These are phyloP conservation scores for Hemaris fuciformis DNA, from an alignment of 2,888 invertebrate genomes.

Conservation along the genomic window DNA sequence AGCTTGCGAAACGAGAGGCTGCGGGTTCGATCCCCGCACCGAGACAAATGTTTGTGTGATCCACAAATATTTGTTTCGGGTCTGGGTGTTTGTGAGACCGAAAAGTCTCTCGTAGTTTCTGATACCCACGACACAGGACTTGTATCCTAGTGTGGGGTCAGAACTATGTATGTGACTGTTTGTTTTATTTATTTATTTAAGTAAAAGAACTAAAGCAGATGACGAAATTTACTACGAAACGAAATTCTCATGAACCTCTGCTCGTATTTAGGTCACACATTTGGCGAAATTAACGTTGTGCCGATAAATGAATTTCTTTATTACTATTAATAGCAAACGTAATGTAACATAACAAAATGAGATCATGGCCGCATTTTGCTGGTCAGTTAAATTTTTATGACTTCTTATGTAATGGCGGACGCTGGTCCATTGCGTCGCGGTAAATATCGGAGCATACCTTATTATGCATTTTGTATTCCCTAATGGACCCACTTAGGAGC, in stretches of 20 bases:
- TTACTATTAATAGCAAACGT: constrained; percentile 31
- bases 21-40: no score
- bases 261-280: neutral
- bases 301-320: neutral
- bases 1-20: no score
- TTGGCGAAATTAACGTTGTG: neutral
- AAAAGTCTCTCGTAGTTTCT: no score
- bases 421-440: constrained; percentile 25
- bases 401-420: constrained; percentile 31
- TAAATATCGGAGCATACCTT: constrained; percentile 4
- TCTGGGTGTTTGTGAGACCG: no score
- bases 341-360: constrained; percentile 42
- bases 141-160: no score
- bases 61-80: no score
- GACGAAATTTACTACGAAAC: neutral
- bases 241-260: neutral
- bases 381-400: constrained; percentile 41
- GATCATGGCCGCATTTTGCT: constrained; percentile 51
- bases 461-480: neutral
- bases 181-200: no score
- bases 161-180: no score
- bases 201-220: neutral
- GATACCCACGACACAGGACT: no score
- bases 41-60: no score
- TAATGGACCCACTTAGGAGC: neutral